These are phyloP conservation scores for Diuraphis noxia DNA, from an alignment of 1,140 invertebrate species.

Conservation along the genomic window DNA sequence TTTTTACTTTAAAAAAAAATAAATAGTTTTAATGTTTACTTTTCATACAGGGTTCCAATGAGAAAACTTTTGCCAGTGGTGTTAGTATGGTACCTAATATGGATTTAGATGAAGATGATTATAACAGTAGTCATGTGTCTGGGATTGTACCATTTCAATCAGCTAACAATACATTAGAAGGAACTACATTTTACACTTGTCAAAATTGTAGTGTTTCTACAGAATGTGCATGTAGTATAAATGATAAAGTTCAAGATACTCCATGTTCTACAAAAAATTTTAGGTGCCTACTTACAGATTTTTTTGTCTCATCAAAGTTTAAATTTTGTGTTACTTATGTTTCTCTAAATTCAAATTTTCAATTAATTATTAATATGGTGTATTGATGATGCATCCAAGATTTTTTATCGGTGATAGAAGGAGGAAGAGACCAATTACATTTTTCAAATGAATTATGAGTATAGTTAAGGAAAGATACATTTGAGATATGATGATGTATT, in stretches of 20 bases:
- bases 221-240: slow-evolving; percentile 30
- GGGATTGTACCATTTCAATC: slow-evolving; percentile 61
- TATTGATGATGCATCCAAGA: no score
- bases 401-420: no score
- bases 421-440: no score
- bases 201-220: slow-evolving; percentile 25
- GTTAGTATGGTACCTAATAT: slow-evolving; percentile 34
- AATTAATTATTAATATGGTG: no score
- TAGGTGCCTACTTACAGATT: not conserved
- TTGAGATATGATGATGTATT: no score
- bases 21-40: not conserved
- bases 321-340: no score
- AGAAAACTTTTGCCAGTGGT: slow-evolving; percentile 30
- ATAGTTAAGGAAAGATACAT: no score
- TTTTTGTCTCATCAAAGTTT: not conserved
- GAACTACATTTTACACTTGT: slow-evolving; percentile 46
- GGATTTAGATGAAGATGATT: slow-evolving; percentile 52
- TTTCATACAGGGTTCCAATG: slow-evolving; percentile 50
- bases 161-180: slow-evolving; percentile 48
- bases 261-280: slow-evolving; percentile 43
- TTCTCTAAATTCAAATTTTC: no score
- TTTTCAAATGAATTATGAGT: no score
- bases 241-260: slow-evolving; percentile 36
- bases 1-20: no score
- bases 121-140: slow-evolving; percentile 59